These are phyloP conservation scores for Oenanthe melanoleuca DNA, from an alignment of 2,113 vertebrate species.

Conservation along the genomic window DNA sequence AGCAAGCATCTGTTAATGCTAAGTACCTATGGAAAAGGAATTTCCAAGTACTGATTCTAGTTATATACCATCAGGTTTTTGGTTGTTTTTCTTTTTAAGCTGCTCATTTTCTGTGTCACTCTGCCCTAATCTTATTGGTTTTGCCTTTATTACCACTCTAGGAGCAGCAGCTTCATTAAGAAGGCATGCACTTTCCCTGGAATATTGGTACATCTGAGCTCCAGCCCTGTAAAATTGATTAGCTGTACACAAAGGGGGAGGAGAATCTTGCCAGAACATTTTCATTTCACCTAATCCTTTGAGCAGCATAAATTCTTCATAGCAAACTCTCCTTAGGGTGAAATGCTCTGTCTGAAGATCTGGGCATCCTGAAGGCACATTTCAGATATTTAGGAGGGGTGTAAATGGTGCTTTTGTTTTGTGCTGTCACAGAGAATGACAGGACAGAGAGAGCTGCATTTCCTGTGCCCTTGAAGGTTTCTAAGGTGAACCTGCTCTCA, in stretches of 20 bases:
- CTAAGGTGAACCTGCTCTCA: not conserved
- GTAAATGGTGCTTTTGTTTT: not conserved
- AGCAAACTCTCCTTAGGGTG: not conserved
- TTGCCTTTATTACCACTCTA: not conserved
- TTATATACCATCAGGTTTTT: not conserved
- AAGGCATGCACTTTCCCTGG: not conserved
- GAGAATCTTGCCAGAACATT: not conserved
- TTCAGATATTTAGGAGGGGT: not conserved
- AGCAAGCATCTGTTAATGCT: conserved; percentile 15
- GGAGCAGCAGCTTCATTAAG: not conserved
- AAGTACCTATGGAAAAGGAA: conserved; percentile 35
- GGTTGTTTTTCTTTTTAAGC: not conserved
- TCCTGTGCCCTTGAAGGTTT: not conserved
- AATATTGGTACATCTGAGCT: not conserved
- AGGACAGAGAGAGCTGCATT: not conserved
- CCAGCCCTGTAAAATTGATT: not conserved
- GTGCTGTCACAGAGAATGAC: not conserved
- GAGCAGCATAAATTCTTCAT: not conserved
- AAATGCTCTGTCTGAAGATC: not conserved
- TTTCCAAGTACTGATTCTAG: conserved; percentile 5
- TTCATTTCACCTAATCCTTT: conserved; percentile 9
- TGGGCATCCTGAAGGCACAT: not conserved
- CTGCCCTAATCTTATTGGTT: not conserved
- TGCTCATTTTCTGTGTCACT: not conserved
- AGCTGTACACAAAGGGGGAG: not conserved